Percentiles rank a stretch among this genome's conserved stretches.
These are phyloP conservation scores for Lithophane semibrunnea DNA, from an alignment of 2,888 invertebrate genomes.

Conservation along the genomic window DNA sequence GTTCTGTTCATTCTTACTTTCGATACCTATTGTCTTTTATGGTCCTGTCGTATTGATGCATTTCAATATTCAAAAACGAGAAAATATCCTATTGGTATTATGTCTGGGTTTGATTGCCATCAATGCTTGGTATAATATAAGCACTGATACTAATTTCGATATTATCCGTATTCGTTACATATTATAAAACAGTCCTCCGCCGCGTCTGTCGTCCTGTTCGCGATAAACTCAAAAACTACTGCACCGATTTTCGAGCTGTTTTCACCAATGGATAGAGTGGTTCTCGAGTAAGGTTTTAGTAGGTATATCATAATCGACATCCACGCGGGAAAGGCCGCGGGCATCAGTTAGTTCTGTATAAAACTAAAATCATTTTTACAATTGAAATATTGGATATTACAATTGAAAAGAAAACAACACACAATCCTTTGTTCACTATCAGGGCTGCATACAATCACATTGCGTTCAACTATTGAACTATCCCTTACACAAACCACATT, in stretches of 20 bases:
- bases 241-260: no score
- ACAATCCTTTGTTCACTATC: constrained; percentile 36
- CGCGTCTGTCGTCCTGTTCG: no score
- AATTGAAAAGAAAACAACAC: background rate
- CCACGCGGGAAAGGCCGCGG: no score
- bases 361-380: background rate
- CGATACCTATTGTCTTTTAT: background rate
- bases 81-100: no score
- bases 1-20: constrained; percentile 8
- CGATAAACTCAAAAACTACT: no score
- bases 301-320: no score
- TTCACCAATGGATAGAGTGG: no score
- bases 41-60: background rate
- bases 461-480: constrained; percentile 9
- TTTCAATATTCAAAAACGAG: background rate
- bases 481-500: background rate
- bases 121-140: background rate
- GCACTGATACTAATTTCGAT: background rate
- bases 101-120: background rate
- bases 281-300: no score
- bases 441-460: background rate
- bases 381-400: no score
- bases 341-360: background rate
- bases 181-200: no score
- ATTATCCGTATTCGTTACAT: no score